phyloP scores from a whole-genome alignment of 2,113 vertebrate species.

The Erythrolamprus reginae region DNA sequence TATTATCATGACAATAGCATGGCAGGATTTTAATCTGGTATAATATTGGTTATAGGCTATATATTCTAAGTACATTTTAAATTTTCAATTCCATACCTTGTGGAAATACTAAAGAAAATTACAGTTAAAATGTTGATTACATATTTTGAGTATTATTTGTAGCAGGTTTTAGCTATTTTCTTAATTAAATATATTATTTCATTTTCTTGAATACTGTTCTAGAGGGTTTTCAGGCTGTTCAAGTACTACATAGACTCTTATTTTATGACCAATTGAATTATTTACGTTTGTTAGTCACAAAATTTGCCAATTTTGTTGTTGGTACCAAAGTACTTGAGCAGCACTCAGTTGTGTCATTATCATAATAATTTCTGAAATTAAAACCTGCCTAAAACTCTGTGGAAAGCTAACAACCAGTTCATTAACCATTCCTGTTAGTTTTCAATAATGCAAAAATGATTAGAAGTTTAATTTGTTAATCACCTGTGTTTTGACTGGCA shows the following conservation, averaged over 20 bases:
- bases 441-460: constrained; percentile 80
- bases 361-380: constrained; percentile 79
- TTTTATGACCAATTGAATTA: constrained; percentile 68
- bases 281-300: constrained; percentile 69
- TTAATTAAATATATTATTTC: constrained; percentile 47
- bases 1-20: constrained; percentile 5
- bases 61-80: constrained; percentile 7
- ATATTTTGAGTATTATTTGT: constrained; percentile 33
- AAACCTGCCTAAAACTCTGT: constrained; percentile 78
- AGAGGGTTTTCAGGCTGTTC: constrained; percentile 56
- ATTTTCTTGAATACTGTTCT: constrained; percentile 48
- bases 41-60: neutral
- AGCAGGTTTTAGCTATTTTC: neutral
- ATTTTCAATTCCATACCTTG: constrained; percentile 43
- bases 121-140: constrained; percentile 19
- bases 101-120: constrained; percentile 42
- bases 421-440: constrained; percentile 80
- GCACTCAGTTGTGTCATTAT: constrained; percentile 74
- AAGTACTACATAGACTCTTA: constrained; percentile 61
- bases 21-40: constrained; percentile 7
- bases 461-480: constrained; percentile 81
- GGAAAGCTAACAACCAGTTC: constrained; percentile 79
- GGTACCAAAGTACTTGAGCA: constrained; percentile 67
- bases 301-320: constrained; percentile 67
- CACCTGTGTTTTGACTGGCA: constrained; percentile 79